Evolutionary conservation across 2,888 invertebrate genomes (phyloP).

Genomic region (Trissolcus japonicus): DNA sequence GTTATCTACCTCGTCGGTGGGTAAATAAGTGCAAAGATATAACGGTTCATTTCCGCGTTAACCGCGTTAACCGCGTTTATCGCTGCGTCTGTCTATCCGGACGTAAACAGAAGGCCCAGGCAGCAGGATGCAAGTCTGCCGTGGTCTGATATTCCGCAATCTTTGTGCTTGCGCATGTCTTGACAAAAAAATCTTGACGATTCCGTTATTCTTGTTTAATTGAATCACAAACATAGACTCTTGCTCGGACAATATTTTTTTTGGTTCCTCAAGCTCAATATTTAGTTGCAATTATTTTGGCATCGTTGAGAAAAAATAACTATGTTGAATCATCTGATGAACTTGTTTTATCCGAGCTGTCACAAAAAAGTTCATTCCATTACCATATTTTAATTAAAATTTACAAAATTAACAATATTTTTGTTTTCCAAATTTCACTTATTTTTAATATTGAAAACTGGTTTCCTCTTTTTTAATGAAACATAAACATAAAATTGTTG

Average conservation of each 20-base stretch:
- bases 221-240: slow-evolving; percentile 16
- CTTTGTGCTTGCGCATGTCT: slow-evolving; percentile 42
- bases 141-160: slow-evolving; percentile 44
- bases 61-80: slow-evolving; percentile 71
- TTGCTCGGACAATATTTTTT: slow-evolving; percentile 2
- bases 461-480: no score
- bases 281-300: no score
- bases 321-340: neutral
- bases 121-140: slow-evolving; percentile 67
- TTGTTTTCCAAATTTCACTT: no score
- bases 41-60: slow-evolving; percentile 75
- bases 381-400: no score
- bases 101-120: slow-evolving; percentile 64
- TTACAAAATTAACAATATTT: no score
- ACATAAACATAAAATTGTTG: no score
- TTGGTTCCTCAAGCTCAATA: neutral
- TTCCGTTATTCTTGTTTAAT: slow-evolving; percentile 27
- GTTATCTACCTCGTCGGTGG: slow-evolving; percentile 63
- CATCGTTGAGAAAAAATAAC: no score
- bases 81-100: slow-evolving; percentile 73
- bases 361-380: neutral
- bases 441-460: no score
- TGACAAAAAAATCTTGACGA: slow-evolving; percentile 27
- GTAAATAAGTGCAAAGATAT: slow-evolving; percentile 75
- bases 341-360: neutral